Evolutionary conservation across 2,888 invertebrate genomes (phyloP).

Genomic region (Drosophila recens): DNA sequence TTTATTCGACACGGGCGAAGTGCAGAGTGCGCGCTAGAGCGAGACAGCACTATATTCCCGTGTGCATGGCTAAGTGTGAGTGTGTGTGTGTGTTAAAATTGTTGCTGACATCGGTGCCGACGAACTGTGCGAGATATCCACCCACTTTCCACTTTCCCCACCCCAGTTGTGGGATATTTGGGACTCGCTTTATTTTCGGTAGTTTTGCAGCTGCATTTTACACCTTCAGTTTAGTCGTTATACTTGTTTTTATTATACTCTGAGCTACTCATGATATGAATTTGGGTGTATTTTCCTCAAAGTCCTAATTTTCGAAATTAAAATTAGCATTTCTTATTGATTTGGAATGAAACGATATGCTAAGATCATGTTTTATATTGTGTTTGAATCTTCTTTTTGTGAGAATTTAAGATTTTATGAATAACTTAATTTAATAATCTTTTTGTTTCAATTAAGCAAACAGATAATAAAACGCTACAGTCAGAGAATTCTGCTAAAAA

Average conservation of each 20-base stretch:
- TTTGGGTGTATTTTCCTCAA: neutral
- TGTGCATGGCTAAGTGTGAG: neutral
- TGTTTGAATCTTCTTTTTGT: no score
- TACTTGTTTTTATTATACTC: constrained; percentile 6
- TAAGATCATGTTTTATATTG: no score
- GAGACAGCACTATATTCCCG: neutral
- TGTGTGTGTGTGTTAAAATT: constrained; percentile 35
- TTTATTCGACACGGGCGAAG: constrained; percentile 62
- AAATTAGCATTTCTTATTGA: no score
- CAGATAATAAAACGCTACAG: no score
- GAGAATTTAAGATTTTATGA: no score
- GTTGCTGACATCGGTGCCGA: constrained; percentile 60
- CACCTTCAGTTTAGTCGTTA: constrained; percentile 8
- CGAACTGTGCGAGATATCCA: constrained; percentile 14
- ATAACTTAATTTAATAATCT: no score
- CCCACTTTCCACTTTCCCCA: neutral
- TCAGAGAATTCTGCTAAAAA: no score
- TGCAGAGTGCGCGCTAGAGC: constrained; percentile 21
- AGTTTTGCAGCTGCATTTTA: constrained; percentile 20
- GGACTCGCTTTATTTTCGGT: constrained; percentile 24
- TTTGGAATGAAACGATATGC: no score
- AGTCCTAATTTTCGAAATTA: no score
- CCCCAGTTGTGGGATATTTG: constrained; percentile 32
- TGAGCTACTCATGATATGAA: neutral
- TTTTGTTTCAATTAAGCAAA: no score